Base-by-base conservation (phyloP, 2,888 invertebrate species). In the Hypolimnas misippus region DNA sequence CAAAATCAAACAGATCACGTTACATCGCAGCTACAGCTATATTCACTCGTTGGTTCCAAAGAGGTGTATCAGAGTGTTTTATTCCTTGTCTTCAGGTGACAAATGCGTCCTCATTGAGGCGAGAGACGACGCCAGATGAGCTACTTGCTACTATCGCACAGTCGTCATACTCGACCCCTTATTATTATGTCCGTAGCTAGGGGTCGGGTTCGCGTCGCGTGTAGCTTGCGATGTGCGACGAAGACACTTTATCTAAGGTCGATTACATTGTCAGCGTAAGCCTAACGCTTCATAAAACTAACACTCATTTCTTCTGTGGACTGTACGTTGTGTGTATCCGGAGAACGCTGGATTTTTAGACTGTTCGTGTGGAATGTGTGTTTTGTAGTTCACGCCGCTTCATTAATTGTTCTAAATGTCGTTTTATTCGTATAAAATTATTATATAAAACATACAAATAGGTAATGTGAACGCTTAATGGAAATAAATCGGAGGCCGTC, bases 101-200 rank as follows among this genome's bases (percentile, higher is more conserved):
- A 96, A 95, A 93, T 95, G 95, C 93, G 95, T 95, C 91, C 94
- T 96, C 89, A 95, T 95, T 93, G 94, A 94, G 93, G 95, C 94
- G 92, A 94, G 94, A 91, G 95, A 95, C 92, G 93, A 93, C 89
- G 85, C 89, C 89, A 86, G 92, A 90, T 91, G 92, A 91, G 86
- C 92, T 79, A 83, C 92, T 92, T 83, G 79, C 88, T 83, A 82
- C 89, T 89, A 78, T 86, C 86, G 84, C 87, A 87, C 89, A 84
- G 80, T 87, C 89, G 84, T 85, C 88, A 79, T 81, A 78, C 85
- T 82, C 86, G 87, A 82, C 86, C 89, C 87, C 81, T 86, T 83
- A 82, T 81, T 84, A 77, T 83, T 84, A 83, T 77, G 78, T 84
- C 78, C 78, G 84, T 90, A 84, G 79, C 78, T 79, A 73, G 87